Conservation (phyloP, 37 sponge, comb jelly and placozoan species). For the Oscarella lobularis region DNA sequence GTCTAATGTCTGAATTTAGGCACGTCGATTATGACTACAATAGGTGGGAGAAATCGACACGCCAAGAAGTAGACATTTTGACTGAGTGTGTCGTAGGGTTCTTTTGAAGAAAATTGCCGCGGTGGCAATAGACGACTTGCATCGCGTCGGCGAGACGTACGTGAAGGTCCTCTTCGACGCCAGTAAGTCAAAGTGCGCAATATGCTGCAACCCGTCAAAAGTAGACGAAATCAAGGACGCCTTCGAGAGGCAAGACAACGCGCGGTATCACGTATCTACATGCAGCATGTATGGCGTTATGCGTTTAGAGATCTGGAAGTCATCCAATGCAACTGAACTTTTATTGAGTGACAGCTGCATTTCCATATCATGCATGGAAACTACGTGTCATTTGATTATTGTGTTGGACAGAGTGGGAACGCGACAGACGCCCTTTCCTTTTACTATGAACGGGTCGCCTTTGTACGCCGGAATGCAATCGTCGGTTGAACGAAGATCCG, state of each 20-base stretch:
- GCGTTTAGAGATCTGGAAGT: no score
- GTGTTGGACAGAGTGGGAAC: constrained; percentile 39
- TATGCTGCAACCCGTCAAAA: constrained; percentile 72
- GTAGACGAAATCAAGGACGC: constrained; percentile 40
- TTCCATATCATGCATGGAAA: neutral
- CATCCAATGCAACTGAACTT: no score
- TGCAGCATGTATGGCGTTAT: no score
- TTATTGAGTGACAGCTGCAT: no score
- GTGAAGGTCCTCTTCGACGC: constrained; percentile 51
- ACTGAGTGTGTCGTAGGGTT: constrained; percentile 12
- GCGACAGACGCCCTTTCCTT: constrained; percentile 62
- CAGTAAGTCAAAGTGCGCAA: constrained; percentile 23
- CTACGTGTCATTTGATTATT: constrained; percentile 33
- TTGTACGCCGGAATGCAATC: constrained; percentile 68
- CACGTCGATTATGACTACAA: neutral
- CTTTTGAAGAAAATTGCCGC: constrained; percentile 38
- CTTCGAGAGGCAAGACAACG: constrained; percentile 50
- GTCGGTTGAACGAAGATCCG: constrained; percentile 48
- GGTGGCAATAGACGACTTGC: constrained; percentile 57
- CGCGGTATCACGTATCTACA: no score
- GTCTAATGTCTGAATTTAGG: neutral
- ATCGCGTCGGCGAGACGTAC: constrained; percentile 50
- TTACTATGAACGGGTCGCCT: constrained; percentile 43
- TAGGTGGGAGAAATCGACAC: no score
- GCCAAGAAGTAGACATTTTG: no score